phyloP scores from a whole-genome alignment of 2,797 vertebrate species.

The Acestrorhynchus altus region DNA sequence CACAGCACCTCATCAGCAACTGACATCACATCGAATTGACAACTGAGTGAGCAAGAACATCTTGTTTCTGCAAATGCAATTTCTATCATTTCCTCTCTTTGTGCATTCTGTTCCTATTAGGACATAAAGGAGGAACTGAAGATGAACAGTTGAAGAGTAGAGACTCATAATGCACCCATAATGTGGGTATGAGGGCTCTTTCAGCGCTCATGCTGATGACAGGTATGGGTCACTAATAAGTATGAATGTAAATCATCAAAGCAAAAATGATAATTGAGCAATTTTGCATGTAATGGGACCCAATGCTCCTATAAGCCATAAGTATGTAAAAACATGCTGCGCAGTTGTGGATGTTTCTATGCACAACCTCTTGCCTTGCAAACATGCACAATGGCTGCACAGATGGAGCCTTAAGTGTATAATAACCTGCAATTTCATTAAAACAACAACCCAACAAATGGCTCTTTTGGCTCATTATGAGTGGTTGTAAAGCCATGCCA shows the following conservation, averaged over 20 bases:
- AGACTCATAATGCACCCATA: background rate
- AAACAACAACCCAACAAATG: constrained; percentile 27
- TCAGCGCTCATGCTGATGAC: background rate
- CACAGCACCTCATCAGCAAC: background rate
- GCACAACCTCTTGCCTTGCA: background rate
- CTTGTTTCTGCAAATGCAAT: background rate
- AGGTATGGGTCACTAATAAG: background rate
- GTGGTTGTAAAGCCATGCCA: background rate
- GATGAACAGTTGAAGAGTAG: background rate
- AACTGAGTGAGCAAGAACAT: background rate
- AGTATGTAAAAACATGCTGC: constrained; percentile 7
- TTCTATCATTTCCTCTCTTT: background rate
- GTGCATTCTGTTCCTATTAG: background rate
- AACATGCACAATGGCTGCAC: background rate
- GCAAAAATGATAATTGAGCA: background rate
- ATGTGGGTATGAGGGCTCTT: background rate
- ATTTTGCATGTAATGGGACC: background rate
- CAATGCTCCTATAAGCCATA: background rate
- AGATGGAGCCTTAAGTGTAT: constrained; percentile 29
- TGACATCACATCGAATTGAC: background rate
- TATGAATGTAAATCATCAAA: background rate
- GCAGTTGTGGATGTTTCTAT: background rate
- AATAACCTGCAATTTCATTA: constrained; percentile 41
- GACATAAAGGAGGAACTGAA: background rate
- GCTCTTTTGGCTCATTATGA: constrained; percentile 30